These are phyloP conservation scores for Hestina assimilis DNA, from an alignment of 1,140 invertebrate species.

Conservation along the genomic window DNA sequence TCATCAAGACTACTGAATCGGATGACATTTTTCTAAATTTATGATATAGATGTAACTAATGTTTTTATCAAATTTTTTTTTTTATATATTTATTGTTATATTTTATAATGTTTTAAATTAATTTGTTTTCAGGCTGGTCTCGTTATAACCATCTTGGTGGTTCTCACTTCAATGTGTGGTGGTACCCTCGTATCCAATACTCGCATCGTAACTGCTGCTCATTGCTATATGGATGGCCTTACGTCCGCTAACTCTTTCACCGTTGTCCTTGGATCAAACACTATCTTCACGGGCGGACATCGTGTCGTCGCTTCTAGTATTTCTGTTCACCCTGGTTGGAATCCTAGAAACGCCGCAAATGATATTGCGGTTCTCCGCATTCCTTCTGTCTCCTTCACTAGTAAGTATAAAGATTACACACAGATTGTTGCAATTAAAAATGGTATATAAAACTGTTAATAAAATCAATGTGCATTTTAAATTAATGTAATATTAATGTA, in stretches of 20 bases:
- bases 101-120: no score
- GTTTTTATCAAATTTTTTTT: no score
- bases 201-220: slow-evolving; percentile 46
- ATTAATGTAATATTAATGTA: no score
- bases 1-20: no score
- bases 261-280: slow-evolving; percentile 43
- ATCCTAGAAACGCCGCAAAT: slow-evolving; percentile 25
- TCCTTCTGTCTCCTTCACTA: slow-evolving; percentile 24
- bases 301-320: slow-evolving; percentile 35
- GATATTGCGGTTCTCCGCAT: slow-evolving; percentile 49
- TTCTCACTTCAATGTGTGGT: slow-evolving; percentile 46
- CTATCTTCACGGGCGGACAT: slow-evolving; percentile 40
- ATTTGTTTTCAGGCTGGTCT: slow-evolving; percentile 44
- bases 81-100: neutral
- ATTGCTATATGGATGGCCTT: slow-evolving; percentile 40
- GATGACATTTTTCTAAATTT: no score
- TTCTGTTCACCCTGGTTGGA: slow-evolving; percentile 40
- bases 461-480: no score
- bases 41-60: no score
- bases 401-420: no score
- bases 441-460: no score
- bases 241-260: slow-evolving; percentile 33
- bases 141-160: slow-evolving; percentile 33
- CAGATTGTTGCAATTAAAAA: no score
- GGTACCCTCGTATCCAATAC: slow-evolving; percentile 39